phyloP scores from a whole-genome alignment of 1,140 invertebrate species.

The Nebria ingens region DNA sequence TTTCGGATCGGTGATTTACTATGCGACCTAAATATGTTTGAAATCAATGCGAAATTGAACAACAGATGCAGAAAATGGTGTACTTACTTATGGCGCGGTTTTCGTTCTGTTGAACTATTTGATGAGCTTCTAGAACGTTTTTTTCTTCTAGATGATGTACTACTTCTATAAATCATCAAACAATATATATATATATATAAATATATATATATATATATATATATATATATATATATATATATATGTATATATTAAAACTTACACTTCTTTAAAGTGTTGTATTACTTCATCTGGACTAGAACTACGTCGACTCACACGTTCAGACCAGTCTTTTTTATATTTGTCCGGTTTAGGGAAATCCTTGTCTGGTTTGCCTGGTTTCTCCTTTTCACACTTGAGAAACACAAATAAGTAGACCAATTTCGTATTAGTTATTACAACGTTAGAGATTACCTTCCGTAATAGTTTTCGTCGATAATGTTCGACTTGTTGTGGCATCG shows the following conservation, averaged over 20 bases:
- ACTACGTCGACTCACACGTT: constrained; percentile 26
- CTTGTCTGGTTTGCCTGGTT: constrained; percentile 18
- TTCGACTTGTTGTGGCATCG: constrained; percentile 73
- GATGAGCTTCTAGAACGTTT: constrained; percentile 2
- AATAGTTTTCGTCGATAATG: constrained; percentile 86
- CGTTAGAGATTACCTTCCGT: constrained; percentile 44
- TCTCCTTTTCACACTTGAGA: constrained; percentile 25
- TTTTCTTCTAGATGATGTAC: not conserved
- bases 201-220: not conserved
- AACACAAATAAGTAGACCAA: not conserved
- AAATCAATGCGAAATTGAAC: not conserved
- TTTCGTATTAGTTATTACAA: not conserved
- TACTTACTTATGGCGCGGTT: not conserved
- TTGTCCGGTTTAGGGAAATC: constrained; percentile 23
- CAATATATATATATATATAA: not conserved
- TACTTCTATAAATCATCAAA: not conserved
- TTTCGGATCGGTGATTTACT: constrained; percentile 25
- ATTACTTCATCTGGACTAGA: constrained; percentile 26
- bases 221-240: not conserved
- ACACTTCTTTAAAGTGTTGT: constrained; percentile 31
- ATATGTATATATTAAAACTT: constrained; percentile 21
- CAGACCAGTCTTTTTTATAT: constrained; percentile 30
- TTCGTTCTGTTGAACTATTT: not conserved
- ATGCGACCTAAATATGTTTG: constrained; percentile 29
- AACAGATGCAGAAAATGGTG: not conserved